Evolutionary conservation across 2,113 vertebrate genomes (phyloP), one percentile per base, ranked within the genome.

Genomic region (Istiophorus platypterus): DNA sequence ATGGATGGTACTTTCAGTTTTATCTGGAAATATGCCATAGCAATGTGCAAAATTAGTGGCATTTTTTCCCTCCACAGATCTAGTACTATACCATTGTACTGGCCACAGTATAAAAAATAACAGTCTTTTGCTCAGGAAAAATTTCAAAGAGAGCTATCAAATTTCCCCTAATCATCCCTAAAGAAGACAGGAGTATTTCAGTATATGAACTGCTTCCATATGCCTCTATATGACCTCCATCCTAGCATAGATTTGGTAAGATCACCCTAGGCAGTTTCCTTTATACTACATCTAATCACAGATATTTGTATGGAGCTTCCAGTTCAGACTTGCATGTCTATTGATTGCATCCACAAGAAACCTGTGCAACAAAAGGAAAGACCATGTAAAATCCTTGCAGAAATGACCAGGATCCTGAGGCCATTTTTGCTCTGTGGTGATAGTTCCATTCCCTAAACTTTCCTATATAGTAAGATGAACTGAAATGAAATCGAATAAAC

Each of bases 251-350:
- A 85, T 20, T 49, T 8, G 13, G 7, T 1, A 42, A 41, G n/a
- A 85, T 22, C 45, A 42, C 57, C 57, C n/a, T 0, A 7, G 64
- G 70, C 58, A 27, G 42, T 51, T 77, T 41, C 27, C 27, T 29
- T 15, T 63, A 47, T 51, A 62, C 11, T 34, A 34, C 31, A 52
- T 26, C 14, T 29, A 6, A 13, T 3, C 34, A 31, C 42, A 31
- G 42, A 67, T 24, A 7, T 29, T 15, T 34, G 13, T n/a, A 24
- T 3, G 66, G 64, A 57, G 37, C 20, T 57, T 78, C 54, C 47
- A 42, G n/a, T 63, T 86, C 72, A 69, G 22, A 70, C 52, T 37
- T 69, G 27, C n/a, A 57, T 41, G 17, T 56, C 22, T 68, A 11
- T 59, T 81, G 34, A 29, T 42, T 56, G 37, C 54, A 67, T 20